These are phyloP conservation scores for Zenarchopterus dispar DNA, from an alignment of 2,797 vertebrate species.

Conservation along the genomic window DNA sequence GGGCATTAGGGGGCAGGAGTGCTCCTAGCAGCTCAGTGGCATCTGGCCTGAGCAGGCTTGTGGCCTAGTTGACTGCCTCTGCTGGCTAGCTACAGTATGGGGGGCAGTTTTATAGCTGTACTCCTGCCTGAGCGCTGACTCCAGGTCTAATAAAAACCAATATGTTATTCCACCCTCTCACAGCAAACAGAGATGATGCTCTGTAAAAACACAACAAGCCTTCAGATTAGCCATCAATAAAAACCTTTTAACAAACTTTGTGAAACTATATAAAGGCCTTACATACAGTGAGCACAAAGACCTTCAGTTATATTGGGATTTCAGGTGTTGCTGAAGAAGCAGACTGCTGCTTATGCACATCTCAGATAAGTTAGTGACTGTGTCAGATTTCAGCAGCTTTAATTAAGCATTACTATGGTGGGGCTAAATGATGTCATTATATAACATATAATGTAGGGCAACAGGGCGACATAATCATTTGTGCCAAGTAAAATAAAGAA, in stretches of 20 bases:
- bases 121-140: slow-evolving; percentile 74
- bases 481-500: slow-evolving; percentile 40
- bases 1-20: slow-evolving; percentile 56
- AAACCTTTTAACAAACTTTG: slow-evolving; percentile 73
- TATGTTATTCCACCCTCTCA: slow-evolving; percentile 73
- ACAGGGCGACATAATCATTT: slow-evolving; percentile 14
- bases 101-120: slow-evolving; percentile 72
- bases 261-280: slow-evolving; percentile 66
- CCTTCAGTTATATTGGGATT: slow-evolving; percentile 30
- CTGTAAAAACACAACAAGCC: slow-evolving; percentile 77
- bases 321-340: slow-evolving; percentile 23
- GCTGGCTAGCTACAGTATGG: slow-evolving; percentile 57
- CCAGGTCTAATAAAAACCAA: slow-evolving; percentile 79
- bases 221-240: slow-evolving; percentile 69
- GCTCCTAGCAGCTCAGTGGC: slow-evolving; percentile 66
- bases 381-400: slow-evolving; percentile 24
- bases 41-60: slow-evolving; percentile 73
- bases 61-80: slow-evolving; percentile 67
- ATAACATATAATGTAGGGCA: slow-evolving; percentile 11
- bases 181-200: slow-evolving; percentile 68
- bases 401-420: slow-evolving; percentile 16
- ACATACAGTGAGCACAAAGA: slow-evolving; percentile 39
- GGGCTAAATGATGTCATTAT: slow-evolving; percentile 29
- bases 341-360: slow-evolving; percentile 18
- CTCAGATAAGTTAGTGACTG: slow-evolving; percentile 21